These are phyloP conservation scores for Gymnothorax reevesii DNA, from an alignment of 2,797 vertebrate genomes.

Conservation along the genomic window DNA sequence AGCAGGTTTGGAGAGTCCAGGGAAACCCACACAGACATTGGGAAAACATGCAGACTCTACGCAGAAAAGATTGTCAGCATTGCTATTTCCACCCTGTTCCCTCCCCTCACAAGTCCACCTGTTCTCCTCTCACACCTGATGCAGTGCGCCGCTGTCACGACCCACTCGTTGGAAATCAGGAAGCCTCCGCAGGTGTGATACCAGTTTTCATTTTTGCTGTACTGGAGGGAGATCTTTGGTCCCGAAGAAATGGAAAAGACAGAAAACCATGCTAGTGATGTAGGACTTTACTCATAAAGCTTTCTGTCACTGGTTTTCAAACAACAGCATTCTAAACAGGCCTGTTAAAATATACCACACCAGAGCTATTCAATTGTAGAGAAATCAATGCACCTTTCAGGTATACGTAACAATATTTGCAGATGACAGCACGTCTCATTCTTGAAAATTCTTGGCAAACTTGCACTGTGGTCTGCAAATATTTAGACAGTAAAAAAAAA, in stretches of 20 bases:
- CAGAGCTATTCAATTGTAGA: neutral
- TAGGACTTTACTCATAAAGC: neutral
- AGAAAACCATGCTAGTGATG: constrained; percentile 20
- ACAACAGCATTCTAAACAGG: neutral
- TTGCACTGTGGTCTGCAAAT: no score
- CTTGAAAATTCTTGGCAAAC: neutral
- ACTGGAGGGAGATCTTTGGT: constrained; percentile 82
- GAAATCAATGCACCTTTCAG: neutral
- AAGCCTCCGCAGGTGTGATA: constrained; percentile 82
- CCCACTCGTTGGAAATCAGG: constrained; percentile 79
- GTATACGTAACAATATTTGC: neutral
- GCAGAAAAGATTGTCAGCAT: no score
- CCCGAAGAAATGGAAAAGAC: neutral
- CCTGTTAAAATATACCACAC: no score
- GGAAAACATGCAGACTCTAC: no score
- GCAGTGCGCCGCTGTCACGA: constrained; percentile 81
- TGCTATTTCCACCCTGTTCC: neutral
- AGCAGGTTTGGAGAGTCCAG: no score
- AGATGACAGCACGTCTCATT: neutral
- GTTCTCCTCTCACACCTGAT: constrained; percentile 63
- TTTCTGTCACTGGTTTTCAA: neutral
- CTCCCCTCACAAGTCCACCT: no score
- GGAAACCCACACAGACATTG: no score
- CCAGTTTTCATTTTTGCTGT: constrained; percentile 65
- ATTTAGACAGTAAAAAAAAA: no score